These are phyloP conservation scores for Taenioides sp. DNA, from an alignment of 2,797 vertebrate species.

Conservation along the genomic window DNA sequence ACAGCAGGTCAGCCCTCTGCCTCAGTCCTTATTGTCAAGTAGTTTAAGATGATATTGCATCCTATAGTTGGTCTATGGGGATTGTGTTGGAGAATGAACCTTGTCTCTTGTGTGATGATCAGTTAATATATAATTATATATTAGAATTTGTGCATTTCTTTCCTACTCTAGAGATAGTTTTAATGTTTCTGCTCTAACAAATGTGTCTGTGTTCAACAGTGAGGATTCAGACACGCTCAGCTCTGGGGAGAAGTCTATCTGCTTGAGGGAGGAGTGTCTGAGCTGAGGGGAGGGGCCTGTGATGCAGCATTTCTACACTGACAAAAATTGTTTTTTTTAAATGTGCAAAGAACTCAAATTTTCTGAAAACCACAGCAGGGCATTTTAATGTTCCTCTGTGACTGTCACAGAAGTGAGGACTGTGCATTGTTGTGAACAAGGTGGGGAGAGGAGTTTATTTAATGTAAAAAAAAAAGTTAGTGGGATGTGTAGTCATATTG, in stretches of 20 bases:
- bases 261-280: conserved; percentile 73
- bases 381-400: no score
- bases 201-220: conserved; percentile 62
- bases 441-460: neutral
- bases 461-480: neutral
- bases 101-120: conserved; percentile 1
- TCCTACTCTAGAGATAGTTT: no score
- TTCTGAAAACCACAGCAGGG: no score
- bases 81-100: no score
- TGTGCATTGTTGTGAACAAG: neutral
- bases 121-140: neutral
- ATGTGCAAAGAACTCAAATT: neutral
- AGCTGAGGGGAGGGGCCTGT: conserved; percentile 67
- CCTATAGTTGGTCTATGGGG: no score
- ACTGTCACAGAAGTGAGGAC: no score
- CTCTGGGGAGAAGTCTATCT: conserved; percentile 90
- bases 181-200: no score
- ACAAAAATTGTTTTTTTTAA: no score
- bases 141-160: no score
- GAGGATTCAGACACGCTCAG: conserved; percentile 94
- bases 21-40: no score
- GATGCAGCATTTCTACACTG: no score
- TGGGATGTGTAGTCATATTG: neutral
- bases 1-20: conserved; percentile 79
- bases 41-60: no score